Percentiles rank a stretch among this genome's conserved stretches.
phyloP scores from a whole-genome alignment of 2,888 invertebrate genomes.

The Trissoscelio sp. region DNA sequence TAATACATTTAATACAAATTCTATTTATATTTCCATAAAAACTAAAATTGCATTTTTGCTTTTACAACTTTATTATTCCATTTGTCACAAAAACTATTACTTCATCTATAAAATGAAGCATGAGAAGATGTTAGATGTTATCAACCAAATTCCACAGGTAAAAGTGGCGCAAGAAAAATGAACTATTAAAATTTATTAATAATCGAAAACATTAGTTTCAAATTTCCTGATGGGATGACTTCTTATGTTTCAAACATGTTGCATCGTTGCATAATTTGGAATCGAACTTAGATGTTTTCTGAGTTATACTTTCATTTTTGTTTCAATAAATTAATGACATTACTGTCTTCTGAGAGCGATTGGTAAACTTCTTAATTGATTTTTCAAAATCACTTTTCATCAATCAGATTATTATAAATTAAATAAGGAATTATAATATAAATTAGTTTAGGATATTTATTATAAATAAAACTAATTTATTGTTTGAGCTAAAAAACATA shows the following conservation, averaged over 20 bases:
- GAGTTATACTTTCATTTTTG: constrained; percentile 30
- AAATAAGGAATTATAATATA: no score
- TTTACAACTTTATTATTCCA: not conserved
- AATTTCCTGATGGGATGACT: constrained; percentile 3
- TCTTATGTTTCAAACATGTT: constrained; percentile 4
- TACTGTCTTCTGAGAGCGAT: no score
- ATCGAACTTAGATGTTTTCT: not conserved
- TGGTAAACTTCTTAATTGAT: no score
- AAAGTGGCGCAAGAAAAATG: constrained; percentile 15
- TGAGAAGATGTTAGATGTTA: constrained; percentile 12
- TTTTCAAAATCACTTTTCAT: not conserved
- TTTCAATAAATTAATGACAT: constrained; percentile 9
- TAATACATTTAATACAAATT: no score
- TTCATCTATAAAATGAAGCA: not conserved
- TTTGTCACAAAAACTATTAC: constrained; percentile 7
- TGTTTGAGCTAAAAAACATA: no score
- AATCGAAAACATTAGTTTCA: constrained; percentile 4
- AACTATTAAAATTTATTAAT: constrained; percentile 12
- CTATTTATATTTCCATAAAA: no score
- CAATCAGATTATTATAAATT: no score
- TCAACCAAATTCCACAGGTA: constrained; percentile 15
- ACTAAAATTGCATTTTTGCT: not conserved
- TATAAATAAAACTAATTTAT: no score
- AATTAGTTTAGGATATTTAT: no score
- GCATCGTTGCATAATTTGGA: not conserved